phyloP scores from a whole-genome alignment of 2,888 invertebrate species.

The Agonopterix subpropinquella region DNA sequence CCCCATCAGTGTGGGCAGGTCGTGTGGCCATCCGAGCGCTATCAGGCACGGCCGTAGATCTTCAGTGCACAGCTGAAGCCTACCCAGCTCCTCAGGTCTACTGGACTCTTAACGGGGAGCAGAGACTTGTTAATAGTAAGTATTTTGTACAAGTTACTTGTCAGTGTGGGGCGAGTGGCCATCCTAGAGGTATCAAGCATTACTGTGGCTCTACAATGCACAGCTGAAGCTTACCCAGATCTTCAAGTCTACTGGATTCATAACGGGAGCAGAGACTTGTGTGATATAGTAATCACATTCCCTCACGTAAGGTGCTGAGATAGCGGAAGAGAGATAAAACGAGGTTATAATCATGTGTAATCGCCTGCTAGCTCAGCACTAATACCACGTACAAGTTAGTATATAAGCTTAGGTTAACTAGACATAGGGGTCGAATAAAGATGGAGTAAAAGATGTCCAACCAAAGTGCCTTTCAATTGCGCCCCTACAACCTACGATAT shows the following conservation, averaged over 20 bases:
- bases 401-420: too few relatives aligned
- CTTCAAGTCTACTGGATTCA: constrained; percentile 85
- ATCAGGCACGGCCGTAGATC: constrained; percentile 78
- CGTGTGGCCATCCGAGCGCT: constrained; percentile 83
- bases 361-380: too few relatives aligned
- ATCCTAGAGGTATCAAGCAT: constrained; percentile 81
- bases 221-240: constrained; percentile 83
- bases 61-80: constrained; percentile 85
- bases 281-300: too few relatives aligned
- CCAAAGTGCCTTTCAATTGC: too few relatives aligned
- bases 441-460: too few relatives aligned
- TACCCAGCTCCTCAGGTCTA: constrained; percentile 84
- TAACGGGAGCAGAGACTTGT: constrained; percentile 79
- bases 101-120: constrained; percentile 82
- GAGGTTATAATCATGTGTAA: too few relatives aligned
- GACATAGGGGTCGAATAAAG: too few relatives aligned
- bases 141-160: constrained; percentile 26
- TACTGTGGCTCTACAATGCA: constrained; percentile 81
- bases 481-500: too few relatives aligned
- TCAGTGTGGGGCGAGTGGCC: constrained; percentile 83
- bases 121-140: constrained; percentile 78
- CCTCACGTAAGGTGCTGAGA: too few relatives aligned
- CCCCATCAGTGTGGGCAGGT: constrained; percentile 84
- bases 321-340: too few relatives aligned
- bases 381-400: too few relatives aligned